These are phyloP conservation scores for Excalfactoria chinensis DNA, from an alignment of 2,113 vertebrate species.

Conservation along the genomic window DNA sequence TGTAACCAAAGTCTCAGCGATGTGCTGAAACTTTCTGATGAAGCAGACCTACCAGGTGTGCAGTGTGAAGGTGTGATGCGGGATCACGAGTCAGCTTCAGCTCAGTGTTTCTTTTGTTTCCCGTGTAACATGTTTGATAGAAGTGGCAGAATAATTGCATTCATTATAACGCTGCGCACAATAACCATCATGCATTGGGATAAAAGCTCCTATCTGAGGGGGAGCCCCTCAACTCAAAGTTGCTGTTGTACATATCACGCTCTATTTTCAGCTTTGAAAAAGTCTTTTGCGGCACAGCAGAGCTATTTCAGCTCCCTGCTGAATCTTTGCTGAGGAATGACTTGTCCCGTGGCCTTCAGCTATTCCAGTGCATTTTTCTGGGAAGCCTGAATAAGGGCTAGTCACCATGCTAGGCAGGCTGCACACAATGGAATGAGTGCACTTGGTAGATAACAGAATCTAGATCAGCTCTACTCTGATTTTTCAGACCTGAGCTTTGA, in stretches of 20 bases:
- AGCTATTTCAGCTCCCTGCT: background rate
- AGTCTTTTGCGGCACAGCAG: background rate
- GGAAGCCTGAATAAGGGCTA: background rate
- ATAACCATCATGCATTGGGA: background rate
- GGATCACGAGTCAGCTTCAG: background rate
- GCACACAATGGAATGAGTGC: background rate
- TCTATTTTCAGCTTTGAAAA: background rate
- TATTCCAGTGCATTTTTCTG: background rate
- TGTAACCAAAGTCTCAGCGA: background rate
- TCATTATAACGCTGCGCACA: background rate
- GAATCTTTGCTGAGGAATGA: background rate
- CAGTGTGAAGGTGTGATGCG: background rate
- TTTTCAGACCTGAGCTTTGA: background rate
- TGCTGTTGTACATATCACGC: background rate
- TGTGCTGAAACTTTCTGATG: constrained; percentile 20
- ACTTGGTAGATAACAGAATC: background rate
- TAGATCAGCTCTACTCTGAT: background rate
- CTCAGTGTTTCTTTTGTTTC: constrained; percentile 4
- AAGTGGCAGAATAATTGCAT: constrained; percentile 32
- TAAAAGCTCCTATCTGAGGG: background rate
- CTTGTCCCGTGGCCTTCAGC: background rate
- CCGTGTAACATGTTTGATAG: background rate
- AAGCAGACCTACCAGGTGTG: background rate
- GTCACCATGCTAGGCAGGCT: accelerated
- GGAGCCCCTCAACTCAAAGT: background rate